Evolutionary conservation across 2,797 vertebrate species (phyloP).

Genomic region (Sebastes jordani): DNA sequence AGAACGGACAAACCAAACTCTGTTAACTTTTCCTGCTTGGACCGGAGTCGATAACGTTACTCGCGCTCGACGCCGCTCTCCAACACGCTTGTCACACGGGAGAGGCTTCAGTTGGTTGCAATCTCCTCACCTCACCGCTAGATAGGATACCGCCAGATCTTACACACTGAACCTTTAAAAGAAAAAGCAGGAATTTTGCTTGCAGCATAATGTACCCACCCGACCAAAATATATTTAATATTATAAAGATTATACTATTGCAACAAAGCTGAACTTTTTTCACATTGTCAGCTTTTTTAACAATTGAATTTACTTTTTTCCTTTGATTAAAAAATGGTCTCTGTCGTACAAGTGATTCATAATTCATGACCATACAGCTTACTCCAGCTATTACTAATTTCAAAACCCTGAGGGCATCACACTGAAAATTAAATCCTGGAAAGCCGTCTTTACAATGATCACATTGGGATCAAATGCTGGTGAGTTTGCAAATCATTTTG

Average conservation of each 20-base stretch:
- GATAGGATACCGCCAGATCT: neutral
- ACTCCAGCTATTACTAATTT: conserved; percentile 17
- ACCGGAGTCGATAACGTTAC: neutral
- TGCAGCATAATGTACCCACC: neutral
- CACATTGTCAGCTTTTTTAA: conserved; percentile 15
- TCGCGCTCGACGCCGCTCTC: too few relatives aligned
- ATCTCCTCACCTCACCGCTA: neutral
- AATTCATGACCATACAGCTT: conserved; percentile 32
- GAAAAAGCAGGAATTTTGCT: neutral
- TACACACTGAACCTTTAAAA: neutral
- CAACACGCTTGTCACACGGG: neutral
- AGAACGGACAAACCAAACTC: neutral
- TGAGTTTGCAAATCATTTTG: neutral
- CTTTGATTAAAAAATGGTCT: neutral
- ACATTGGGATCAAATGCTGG: conserved; percentile 5
- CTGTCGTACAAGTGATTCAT: conserved; percentile 21
- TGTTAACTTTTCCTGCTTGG: neutral
- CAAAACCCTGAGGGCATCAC: conserved; percentile 21
- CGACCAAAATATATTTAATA: neutral
- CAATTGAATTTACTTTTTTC: neutral
- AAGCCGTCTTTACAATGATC: conserved; percentile 28
- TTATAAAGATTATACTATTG: neutral
- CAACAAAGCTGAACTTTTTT: conserved; percentile 12
- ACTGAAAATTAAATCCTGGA: conserved; percentile 35
- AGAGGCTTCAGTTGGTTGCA: neutral